Evolutionary conservation across 2,888 invertebrate species (phyloP).

Genomic region (Leptopilina drosophilae): DNA sequence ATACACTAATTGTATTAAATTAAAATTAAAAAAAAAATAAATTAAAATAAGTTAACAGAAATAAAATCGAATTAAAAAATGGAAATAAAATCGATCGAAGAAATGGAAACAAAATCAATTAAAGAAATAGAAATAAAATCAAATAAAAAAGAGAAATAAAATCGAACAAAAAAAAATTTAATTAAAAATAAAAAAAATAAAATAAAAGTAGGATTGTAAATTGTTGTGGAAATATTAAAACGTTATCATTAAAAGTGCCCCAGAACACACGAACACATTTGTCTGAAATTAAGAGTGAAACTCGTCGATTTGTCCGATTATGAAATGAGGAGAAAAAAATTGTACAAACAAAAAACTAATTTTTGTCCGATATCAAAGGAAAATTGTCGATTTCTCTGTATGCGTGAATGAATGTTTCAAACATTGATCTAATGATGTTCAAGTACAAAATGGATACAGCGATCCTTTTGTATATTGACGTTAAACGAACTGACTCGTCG

Average conservation of each 20-base stretch:
- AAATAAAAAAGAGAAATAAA: too few species aligned
- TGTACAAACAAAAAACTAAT: not conserved
- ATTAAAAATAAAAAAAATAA: too few species aligned
- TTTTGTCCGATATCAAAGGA: not conserved
- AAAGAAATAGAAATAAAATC: too few species aligned
- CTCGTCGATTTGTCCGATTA: conserved; percentile 10
- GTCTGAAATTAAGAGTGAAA: conserved; percentile 7
- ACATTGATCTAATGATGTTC: conserved; percentile 12
- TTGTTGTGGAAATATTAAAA: conserved; percentile 21
- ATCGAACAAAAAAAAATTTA: too few species aligned
- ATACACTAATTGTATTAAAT: too few species aligned
- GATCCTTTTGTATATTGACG: conserved; percentile 19
- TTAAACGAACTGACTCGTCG: not conserved
- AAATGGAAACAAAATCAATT: too few species aligned
- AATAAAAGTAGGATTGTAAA: not conserved
- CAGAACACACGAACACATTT: conserved; percentile 34
- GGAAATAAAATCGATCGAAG: too few species aligned
- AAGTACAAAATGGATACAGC: conserved; percentile 13
- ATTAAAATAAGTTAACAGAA: too few species aligned
- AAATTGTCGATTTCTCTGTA: conserved; percentile 23
- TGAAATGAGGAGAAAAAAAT: not conserved
- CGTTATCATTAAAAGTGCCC: conserved; percentile 33
- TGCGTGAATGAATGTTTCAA: conserved; percentile 17
- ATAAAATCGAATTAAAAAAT: too few species aligned
- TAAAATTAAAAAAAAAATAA: too few species aligned